Percentiles rank a stretch among this genome's conserved stretches.
Evolutionary conservation across 1,140 invertebrate species (phyloP).

Genomic region (Teleogryllus occipitalis): DNA sequence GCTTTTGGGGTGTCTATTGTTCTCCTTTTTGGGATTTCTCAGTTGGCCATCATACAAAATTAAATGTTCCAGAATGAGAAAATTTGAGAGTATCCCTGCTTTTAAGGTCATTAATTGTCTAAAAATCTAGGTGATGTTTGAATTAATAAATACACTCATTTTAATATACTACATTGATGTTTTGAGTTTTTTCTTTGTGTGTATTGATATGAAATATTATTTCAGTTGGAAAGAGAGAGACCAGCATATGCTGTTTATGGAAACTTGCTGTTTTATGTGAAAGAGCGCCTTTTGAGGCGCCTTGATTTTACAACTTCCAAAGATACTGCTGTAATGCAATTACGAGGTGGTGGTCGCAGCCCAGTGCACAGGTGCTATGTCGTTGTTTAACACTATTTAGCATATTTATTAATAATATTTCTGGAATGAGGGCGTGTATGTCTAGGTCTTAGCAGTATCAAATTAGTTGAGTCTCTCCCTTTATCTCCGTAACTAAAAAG

Average conservation of each 20-base stretch:
- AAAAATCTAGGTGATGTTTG: too few relatives aligned
- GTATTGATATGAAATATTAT: neutral
- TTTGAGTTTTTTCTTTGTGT: too few relatives aligned
- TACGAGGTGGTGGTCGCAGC: conserved; percentile 68
- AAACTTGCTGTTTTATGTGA: conserved; percentile 93
- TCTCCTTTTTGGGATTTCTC: too few relatives aligned
- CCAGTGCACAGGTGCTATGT: conserved; percentile 53
- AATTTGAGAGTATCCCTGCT: too few relatives aligned
- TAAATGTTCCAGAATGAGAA: too few relatives aligned
- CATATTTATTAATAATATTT: neutral
- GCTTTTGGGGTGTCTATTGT: too few relatives aligned
- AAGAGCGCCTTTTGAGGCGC: conserved; percentile 83
- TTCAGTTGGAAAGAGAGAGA: conserved; percentile 78
- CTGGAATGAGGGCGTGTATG: neutral
- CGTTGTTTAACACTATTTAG: conserved; percentile 12
- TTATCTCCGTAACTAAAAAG: too few relatives aligned
- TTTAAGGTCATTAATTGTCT: too few relatives aligned
- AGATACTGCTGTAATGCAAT: conserved; percentile 85
- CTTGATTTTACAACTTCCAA: conserved; percentile 90
- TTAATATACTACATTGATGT: too few relatives aligned
- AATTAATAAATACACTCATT: too few relatives aligned
- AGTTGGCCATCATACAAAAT: too few relatives aligned
- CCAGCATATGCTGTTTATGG: conserved; percentile 92
- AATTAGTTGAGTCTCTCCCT: neutral
- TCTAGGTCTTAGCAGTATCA: conserved; percentile 1